These are phyloP conservation scores for Anabacerthia variegaticeps DNA, from an alignment of 2,797 vertebrate genomes.

Conservation along the genomic window DNA sequence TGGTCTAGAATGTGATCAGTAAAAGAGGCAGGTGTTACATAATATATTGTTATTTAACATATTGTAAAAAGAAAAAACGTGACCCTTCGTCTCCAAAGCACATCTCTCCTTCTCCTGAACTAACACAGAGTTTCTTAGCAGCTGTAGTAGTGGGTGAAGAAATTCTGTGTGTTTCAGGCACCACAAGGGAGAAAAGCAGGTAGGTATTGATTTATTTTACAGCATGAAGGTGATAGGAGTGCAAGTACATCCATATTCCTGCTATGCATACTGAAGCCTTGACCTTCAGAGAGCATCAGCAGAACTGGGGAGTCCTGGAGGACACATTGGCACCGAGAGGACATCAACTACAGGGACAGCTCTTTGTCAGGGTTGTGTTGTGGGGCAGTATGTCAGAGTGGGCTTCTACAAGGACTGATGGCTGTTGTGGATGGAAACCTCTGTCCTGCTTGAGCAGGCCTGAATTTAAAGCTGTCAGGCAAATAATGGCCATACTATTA, in stretches of 20 bases:
- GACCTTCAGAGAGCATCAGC: background rate
- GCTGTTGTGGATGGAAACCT: background rate
- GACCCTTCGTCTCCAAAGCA: background rate
- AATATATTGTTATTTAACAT: background rate
- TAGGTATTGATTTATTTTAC: background rate
- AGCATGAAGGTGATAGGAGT: background rate
- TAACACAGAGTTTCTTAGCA: background rate
- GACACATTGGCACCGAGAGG: too few species aligned
- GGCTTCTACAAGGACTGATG: background rate
- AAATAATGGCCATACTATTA: background rate
- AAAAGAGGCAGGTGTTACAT: background rate
- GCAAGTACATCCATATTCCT: background rate
- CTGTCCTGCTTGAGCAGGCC: background rate
- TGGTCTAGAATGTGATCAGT: background rate
- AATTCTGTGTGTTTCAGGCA: background rate
- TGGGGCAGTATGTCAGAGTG: fast-evolving
- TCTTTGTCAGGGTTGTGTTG: background rate
- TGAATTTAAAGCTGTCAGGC: background rate
- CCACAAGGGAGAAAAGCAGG: background rate
- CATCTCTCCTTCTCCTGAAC: background rate
- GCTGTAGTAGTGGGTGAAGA: background rate
- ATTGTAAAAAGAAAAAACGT: background rate
- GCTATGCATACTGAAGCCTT: background rate
- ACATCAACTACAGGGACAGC: background rate
- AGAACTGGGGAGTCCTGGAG: background rate